phyloP scores from a whole-genome alignment of 1,140 invertebrate species.

The Nylanderia fulva region DNA sequence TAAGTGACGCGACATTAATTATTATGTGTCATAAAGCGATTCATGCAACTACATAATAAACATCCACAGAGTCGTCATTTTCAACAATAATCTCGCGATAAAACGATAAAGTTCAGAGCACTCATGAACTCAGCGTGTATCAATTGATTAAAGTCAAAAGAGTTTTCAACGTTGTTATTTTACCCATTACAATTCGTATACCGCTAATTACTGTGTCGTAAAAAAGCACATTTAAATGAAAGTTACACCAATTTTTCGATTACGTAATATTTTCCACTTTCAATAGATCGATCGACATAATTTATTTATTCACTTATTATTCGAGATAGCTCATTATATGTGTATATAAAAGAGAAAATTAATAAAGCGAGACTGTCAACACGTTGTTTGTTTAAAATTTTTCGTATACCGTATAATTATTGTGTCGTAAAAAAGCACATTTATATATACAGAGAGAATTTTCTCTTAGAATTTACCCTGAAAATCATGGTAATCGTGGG shows the following conservation, averaged over 20 bases:
- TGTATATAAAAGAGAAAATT: too few relatives aligned
- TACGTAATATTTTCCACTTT: neutral
- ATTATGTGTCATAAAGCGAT: slow-evolving; percentile 3
- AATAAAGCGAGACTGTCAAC: too few relatives aligned
- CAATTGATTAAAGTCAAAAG: too few relatives aligned
- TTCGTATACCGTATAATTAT: too few relatives aligned
- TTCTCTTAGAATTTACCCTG: too few relatives aligned
- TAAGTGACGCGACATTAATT: slow-evolving; percentile 13
- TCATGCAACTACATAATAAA: neutral
- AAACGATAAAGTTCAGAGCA: neutral
- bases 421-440: too few relatives aligned
- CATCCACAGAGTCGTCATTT: too few relatives aligned
- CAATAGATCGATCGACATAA: neutral
- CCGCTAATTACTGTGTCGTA: neutral
- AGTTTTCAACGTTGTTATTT: neutral
- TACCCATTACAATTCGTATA: neutral
- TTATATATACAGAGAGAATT: too few relatives aligned
- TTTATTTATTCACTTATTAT: neutral
- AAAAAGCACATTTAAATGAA: neutral
- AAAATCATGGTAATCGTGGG: too few relatives aligned
- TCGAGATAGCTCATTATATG: neutral
- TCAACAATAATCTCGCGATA: too few relatives aligned
- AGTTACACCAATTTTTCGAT: neutral
- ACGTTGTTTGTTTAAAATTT: too few relatives aligned
- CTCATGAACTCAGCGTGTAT: neutral